phyloP scores from a whole-genome alignment of 2,888 invertebrate species.

The Synanthedon tipuliformis region DNA sequence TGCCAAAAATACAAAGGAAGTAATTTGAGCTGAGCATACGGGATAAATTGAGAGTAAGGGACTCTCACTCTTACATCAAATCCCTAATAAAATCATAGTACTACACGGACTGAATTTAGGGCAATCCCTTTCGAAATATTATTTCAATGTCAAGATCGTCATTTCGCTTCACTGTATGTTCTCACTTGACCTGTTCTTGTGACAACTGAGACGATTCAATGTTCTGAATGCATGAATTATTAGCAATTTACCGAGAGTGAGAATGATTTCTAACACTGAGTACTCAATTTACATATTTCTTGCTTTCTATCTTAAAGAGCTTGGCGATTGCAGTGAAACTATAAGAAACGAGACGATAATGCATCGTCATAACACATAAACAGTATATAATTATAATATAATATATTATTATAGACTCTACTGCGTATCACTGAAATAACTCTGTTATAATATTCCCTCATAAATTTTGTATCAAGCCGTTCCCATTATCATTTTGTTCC shows the following conservation, averaged over 20 bases:
- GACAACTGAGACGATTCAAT: constrained; percentile 23
- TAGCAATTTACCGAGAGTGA: constrained; percentile 41
- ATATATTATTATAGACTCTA: too few species aligned
- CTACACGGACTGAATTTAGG: too few species aligned
- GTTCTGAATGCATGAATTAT: constrained; percentile 49
- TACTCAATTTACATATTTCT: constrained; percentile 39
- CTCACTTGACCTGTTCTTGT: constrained; percentile 19
- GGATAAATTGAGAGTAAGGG: too few species aligned
- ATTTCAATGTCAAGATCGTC: not conserved
- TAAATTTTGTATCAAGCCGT: constrained; percentile 1
- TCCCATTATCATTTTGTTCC: constrained; percentile 2
- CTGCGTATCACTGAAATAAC: too few species aligned
- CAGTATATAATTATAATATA: too few species aligned
- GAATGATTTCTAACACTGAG: constrained; percentile 34
- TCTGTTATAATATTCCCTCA: not conserved
- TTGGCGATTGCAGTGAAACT: not conserved
- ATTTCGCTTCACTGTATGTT: not conserved
- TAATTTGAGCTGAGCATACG: too few species aligned
- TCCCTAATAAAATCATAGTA: too few species aligned
- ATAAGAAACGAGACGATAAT: not conserved
- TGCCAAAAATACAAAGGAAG: too few species aligned
- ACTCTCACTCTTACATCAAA: too few species aligned
- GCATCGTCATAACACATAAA: not conserved
- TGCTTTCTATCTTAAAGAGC: constrained; percentile 33
- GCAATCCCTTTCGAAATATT: not conserved